Conservation (phyloP, 2,797 vertebrate genomes). For the Chromobotia macracanthus region DNA sequence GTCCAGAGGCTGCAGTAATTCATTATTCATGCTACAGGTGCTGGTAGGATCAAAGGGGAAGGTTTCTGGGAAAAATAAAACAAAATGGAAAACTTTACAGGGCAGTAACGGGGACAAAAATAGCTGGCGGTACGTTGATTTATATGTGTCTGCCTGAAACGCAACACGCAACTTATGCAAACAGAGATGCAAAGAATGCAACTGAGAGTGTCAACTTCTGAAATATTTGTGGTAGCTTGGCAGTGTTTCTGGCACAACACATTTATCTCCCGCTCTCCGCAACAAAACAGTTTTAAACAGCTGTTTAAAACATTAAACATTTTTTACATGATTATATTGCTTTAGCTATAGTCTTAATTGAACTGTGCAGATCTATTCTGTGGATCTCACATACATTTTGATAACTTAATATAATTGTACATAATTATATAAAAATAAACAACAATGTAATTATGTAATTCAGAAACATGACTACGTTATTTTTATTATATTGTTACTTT, state of each 20-base stretch:
- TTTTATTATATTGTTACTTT: no score
- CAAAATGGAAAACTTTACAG: neutral
- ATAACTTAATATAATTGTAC: no score
- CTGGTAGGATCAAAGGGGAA: neutral
- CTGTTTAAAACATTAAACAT: conserved; percentile 21
- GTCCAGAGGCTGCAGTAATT: neutral
- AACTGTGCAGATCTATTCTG: conserved; percentile 13
- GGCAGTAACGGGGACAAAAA: neutral
- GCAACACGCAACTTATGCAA: conserved; percentile 6
- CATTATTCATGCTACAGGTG: conserved; percentile 27
- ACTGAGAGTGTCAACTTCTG: conserved; percentile 27
- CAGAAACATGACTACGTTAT: no score
- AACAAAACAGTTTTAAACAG: no score
- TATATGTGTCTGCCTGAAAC: conserved; percentile 15
- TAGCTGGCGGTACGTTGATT: neutral
- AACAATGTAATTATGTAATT: no score
- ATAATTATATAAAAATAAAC: no score
- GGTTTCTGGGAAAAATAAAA: neutral
- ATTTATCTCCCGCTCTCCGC: conserved; percentile 26
- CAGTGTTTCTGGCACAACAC: conserved; percentile 5
- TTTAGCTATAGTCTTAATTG: neutral
- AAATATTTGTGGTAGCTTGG: conserved; percentile 20
- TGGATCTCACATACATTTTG: no score
- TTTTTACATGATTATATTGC: conserved; percentile 18
- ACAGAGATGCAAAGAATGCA: conserved; percentile 17